Evolutionary conservation across 2,888 invertebrate species (phyloP), one percentile per base, ranked within the genome.

Genomic region (Lasioglossum leucozonium): DNA sequence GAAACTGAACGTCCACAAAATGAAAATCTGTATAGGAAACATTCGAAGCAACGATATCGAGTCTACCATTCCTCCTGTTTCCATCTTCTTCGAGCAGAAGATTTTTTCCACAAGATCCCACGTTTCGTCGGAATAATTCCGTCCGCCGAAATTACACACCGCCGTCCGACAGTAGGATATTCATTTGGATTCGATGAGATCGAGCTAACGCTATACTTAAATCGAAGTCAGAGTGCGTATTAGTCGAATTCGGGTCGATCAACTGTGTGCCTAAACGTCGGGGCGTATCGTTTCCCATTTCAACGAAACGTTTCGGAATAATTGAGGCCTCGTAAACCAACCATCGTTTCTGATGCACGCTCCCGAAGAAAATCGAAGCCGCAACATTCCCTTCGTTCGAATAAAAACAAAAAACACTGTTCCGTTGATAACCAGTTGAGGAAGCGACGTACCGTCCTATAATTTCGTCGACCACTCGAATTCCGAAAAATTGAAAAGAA

Each of bases 161-260:
- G 40, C 44, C 4, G 13, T 16, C 47, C 77, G 44, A 51, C 77
- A 44, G 77, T 72, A 42, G 67, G 58, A 81, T 86, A 78, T 86
- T 86, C 80, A 79, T 79, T 85, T 81, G 85, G 81, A 77, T 71
- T 62, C 79, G 81, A 79, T 55, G 72, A 67, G 80, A 84, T 75
- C 71, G 40, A 10, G 58, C 72, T 58, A 40, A 82, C 79, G 74
- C 77, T 86, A 79, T 86, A 85, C 86, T 86, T 86, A 86, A 85
- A 77, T 13, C 62, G 44, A 71, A 72, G 55, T 85, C 77, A 71
- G 58, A 85, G 69, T 58, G 75, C 79, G 77, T 75, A 79, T 86
- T 82, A 85, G 79, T 77, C 55, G 78, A 77, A 86, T 85, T 67
- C 81, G 34, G 55, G 51, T 40, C 62, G 76, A 79, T 84, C 44